Evolutionary conservation across 1,140 invertebrate species (phyloP).

Genomic region (Samia ricini): DNA sequence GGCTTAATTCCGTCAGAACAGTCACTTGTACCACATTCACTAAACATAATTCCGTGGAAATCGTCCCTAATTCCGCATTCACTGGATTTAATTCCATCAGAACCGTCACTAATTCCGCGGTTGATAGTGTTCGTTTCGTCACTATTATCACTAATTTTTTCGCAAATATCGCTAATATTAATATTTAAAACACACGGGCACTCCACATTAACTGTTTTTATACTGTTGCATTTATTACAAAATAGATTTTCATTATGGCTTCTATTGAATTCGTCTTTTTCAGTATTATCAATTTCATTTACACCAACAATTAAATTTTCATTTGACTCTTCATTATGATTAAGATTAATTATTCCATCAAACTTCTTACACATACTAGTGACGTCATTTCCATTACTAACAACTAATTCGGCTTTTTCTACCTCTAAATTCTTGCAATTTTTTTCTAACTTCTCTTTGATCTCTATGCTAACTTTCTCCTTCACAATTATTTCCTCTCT

Average conservation of each 20-base stretch:
- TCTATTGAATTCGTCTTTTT: background rate
- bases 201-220: slow-evolving; percentile 2
- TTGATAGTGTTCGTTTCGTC: too few relatives aligned
- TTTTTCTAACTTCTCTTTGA: slow-evolving; percentile 6
- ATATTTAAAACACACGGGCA: slow-evolving; percentile 14
- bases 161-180: slow-evolving; percentile 9
- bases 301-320: background rate
- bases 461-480: slow-evolving; percentile 8
- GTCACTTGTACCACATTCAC: background rate
- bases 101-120: too few relatives aligned
- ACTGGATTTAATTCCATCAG: background rate
- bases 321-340: background rate
- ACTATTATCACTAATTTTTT: background rate
- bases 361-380: background rate
- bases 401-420: background rate
- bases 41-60: background rate
- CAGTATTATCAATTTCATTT: background rate
- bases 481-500: background rate
- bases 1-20: background rate
- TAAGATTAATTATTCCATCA: background rate
- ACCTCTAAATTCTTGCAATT: background rate
- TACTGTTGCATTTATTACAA: slow-evolving; percentile 23
- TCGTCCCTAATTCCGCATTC: background rate
- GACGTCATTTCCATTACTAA: background rate
- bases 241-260: background rate